Percentiles rank a stretch among this genome's conserved stretches.
phyloP scores from a whole-genome alignment of 2,797 vertebrate species.

The Emydoidea blandingii region DNA sequence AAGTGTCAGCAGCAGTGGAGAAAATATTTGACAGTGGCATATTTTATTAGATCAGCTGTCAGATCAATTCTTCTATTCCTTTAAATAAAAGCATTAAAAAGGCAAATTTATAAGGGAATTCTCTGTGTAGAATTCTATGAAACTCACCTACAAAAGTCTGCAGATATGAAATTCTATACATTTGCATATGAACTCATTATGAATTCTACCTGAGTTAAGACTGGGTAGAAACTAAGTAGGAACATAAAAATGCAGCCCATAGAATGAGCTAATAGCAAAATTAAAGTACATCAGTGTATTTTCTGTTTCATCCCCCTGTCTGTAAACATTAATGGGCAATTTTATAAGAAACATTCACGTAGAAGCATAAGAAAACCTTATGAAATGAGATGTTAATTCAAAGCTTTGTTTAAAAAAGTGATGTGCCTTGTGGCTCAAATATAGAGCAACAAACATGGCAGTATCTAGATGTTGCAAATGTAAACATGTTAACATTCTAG shows the following conservation, averaged over 20 bases:
- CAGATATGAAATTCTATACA: not conserved
- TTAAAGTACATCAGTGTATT: not conserved
- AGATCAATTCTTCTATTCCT: conserved; percentile 15
- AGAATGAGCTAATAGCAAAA: not conserved
- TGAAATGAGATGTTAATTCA: not conserved
- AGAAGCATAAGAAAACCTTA: not conserved
- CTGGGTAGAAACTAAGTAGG: not conserved
- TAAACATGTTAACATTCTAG: not conserved
- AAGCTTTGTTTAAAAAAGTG: not conserved
- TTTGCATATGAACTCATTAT: not conserved
- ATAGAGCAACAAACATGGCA: not conserved
- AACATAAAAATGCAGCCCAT: not conserved
- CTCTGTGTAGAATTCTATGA: not conserved
- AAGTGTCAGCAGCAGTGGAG: conserved; percentile 21
- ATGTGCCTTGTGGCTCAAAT: not conserved
- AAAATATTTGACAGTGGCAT: not conserved
- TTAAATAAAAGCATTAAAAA: not conserved
- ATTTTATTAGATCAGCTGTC: conserved; percentile 52
- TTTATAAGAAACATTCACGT: not conserved
- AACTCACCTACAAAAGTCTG: not conserved
- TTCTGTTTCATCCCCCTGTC: not conserved
- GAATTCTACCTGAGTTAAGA: not conserved
- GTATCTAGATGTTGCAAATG: not conserved
- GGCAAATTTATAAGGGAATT: not conserved
- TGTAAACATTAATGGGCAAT: not conserved